Evolutionary conservation across 2,113 vertebrate species (phyloP).

Genomic region (Petromus typicus): DNA sequence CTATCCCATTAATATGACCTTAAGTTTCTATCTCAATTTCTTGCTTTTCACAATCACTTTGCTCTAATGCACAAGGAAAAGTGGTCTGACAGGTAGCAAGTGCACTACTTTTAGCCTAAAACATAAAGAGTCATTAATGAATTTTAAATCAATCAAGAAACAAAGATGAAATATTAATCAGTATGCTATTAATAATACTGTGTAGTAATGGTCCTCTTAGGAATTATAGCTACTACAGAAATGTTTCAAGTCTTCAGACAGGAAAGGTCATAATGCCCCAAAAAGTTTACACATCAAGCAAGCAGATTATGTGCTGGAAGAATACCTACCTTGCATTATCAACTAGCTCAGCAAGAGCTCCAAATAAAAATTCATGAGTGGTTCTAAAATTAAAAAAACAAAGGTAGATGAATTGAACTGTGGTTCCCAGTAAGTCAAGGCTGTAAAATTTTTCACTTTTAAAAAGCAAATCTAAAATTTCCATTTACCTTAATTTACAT

Average conservation of each 20-base stretch:
- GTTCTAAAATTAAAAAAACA: constrained; percentile 90
- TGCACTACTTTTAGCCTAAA: constrained; percentile 41
- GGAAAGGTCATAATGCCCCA: constrained; percentile 5
- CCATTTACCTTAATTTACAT: background rate
- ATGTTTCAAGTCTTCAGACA: constrained; percentile 24
- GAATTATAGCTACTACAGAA: constrained; percentile 33
- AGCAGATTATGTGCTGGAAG: background rate
- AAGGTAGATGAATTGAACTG: constrained; percentile 67
- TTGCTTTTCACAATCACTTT: constrained; percentile 53
- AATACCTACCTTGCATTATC: constrained; percentile 97
- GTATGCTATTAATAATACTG: constrained; percentile 51
- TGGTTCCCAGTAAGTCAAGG: background rate
- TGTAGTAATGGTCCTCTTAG: constrained; percentile 16
- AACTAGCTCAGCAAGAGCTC: constrained; percentile 97
- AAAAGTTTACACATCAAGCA: constrained; percentile 27
- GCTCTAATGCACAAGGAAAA: constrained; percentile 49
- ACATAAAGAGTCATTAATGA: constrained; percentile 11
- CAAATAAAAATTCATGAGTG: constrained; percentile 99
- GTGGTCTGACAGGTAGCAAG: background rate
- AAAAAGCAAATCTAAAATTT: constrained; percentile 25
- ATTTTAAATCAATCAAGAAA: constrained; percentile 45
- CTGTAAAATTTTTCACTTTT: constrained; percentile 37
- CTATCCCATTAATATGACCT: constrained; percentile 49
- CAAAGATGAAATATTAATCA: background rate
- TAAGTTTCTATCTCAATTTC: constrained; percentile 45